Conservation (phyloP, 2,888 invertebrate genomes). For the Parasteatoda lunata region DNA sequence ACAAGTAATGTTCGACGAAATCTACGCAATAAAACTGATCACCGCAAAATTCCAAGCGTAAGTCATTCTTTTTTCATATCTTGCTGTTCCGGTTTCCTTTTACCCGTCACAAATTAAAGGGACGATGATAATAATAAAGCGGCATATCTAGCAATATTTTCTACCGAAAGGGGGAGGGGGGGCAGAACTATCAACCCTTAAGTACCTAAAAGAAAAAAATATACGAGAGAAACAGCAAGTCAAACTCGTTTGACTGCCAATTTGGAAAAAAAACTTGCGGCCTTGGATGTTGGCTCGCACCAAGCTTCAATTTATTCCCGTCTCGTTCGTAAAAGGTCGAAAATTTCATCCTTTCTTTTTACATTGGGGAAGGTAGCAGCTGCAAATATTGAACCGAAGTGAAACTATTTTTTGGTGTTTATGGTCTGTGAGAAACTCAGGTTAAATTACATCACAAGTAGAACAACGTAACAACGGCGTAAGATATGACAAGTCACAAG, state of each 20-base stretch:
- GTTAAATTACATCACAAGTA: too few species aligned
- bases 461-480: too few species aligned
- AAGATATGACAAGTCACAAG: too few species aligned
- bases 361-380: too few species aligned
- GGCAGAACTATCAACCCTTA: neutral
- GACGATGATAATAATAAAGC: slow-evolving; percentile 16
- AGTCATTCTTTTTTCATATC: neutral
- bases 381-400: too few species aligned
- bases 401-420: too few species aligned
- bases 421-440: too few species aligned
- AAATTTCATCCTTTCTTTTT: too few species aligned
- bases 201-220: slow-evolving; percentile 2
- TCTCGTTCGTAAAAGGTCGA: neutral
- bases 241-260: slow-evolving; percentile 37
- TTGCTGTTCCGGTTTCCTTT: slow-evolving; percentile 30
- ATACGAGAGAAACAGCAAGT: slow-evolving; percentile 7
- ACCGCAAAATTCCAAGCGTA: neutral
- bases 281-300: slow-evolving; percentile 1
- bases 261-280: neutral
- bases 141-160: slow-evolving; percentile 3
- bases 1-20: too few species aligned
- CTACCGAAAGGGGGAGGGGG: neutral
- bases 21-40: too few species aligned
- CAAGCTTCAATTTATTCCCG: neutral
- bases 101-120: slow-evolving; percentile 8